phyloP scores from a whole-genome alignment of 35 echinoderm and acorn worm genomes.

The Lytechinus pictus region DNA sequence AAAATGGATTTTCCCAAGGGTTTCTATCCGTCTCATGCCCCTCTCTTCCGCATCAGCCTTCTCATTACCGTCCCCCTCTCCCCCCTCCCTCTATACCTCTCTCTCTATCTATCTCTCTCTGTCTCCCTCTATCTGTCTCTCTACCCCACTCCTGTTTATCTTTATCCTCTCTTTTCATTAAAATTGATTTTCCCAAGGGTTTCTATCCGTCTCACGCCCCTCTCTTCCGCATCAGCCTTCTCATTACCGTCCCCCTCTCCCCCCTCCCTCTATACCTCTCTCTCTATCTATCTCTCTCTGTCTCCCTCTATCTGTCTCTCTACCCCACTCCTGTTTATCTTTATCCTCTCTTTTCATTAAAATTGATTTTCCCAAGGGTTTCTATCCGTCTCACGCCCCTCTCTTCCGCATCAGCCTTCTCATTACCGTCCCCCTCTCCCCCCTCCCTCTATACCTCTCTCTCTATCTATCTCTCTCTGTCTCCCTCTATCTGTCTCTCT shows the following conservation, averaged over 20 bases:
- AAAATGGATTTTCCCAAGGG: too few relatives aligned
- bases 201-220: background rate
- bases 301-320: background rate
- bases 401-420: background rate
- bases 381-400: background rate
- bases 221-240: background rate
- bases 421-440: background rate
- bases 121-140: background rate
- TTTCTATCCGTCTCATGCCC: background rate
- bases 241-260: background rate
- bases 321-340: background rate
- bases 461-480: background rate
- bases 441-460: background rate
- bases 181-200: too few relatives aligned
- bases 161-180: too few relatives aligned
- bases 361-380: background rate
- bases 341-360: too few relatives aligned
- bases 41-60: background rate
- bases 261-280: background rate
- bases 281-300: background rate
- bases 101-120: background rate
- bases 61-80: background rate
- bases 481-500: background rate
- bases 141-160: background rate
- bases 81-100: background rate